Percentiles rank a stretch among this genome's conserved stretches.
Conservation (phyloP, 1,140 invertebrate species). For the Drosophila nikananu region DNA sequence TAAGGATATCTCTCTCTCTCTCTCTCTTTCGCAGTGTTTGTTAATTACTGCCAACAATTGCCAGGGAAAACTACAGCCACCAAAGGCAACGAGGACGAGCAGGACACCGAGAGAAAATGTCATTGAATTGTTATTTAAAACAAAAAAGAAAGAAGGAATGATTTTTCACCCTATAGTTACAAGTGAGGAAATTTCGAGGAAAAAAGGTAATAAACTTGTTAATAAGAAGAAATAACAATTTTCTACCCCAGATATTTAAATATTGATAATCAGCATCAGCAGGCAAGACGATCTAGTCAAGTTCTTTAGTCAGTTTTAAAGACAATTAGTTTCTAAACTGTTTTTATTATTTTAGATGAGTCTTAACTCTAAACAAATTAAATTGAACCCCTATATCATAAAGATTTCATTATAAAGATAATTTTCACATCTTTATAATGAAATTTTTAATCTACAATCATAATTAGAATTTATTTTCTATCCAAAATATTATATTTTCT, state of each 20-base stretch:
- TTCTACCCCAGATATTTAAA: neutral
- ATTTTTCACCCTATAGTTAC: no score
- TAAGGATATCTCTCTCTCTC: slow-evolving; percentile 11
- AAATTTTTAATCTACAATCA: no score
- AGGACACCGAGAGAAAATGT: slow-evolving; percentile 1
- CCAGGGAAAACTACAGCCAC: slow-evolving; percentile 39
- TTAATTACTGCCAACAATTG: slow-evolving; percentile 78
- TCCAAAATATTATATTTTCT: neutral
- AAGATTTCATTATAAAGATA: neutral
- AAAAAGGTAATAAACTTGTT: neutral
- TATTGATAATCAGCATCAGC: neutral
- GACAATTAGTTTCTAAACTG: neutral
- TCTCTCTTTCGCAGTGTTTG: slow-evolving; percentile 35
- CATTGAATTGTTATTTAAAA: no score
- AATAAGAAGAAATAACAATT: neutral
- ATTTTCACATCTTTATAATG: no score
- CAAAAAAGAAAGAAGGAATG: no score
- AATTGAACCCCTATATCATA: neutral
- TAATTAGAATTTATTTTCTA: neutral
- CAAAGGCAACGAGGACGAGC: slow-evolving; percentile 12
- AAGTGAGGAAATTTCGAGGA: neutral
- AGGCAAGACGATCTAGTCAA: neutral
- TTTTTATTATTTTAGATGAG: neutral
- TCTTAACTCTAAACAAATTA: neutral
- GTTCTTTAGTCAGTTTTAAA: neutral